Evolutionary conservation across 2,113 vertebrate genomes (phyloP), one percentile per base, ranked within the genome.

Genomic region (Nothocercus nigrocapillus): DNA sequence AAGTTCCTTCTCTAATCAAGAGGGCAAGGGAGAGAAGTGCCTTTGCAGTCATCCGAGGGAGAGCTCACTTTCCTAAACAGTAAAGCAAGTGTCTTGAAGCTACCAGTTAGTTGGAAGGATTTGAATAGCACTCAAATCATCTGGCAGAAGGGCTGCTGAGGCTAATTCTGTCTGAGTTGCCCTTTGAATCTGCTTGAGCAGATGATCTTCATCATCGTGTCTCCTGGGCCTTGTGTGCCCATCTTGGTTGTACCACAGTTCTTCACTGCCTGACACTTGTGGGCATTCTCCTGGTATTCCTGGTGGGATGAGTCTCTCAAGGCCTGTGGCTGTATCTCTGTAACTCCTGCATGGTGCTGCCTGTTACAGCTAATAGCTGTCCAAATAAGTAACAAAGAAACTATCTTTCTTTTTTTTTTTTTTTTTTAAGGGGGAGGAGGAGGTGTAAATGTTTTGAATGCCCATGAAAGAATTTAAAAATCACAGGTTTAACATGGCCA

Each of bases 401-500:
- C 14, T 42, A 28, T 80, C 69, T 45, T 82, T 68, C 73, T 54
- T 18, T 36, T 36, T 36, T 36, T 36, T 36, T 36, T 36, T 36
- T 36, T 36, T 36, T 36, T 36, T 36, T 36, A 8, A 16, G 17
- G 21, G 11, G 18, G 59, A 84, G 49, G 32, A 88, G 82, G 58
- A 56, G 27, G 28, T 56, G 74, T 8, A 34, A 79, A 9, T 56
- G 9, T 67, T 95, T 87, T 38, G 13, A 83, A 34, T 8, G 56
- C 14, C 45, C 36, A 11, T 38, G 16, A 77, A 89, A 80, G 74
- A 30, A 56, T 17, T 91, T 88, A 38, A 77, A 89, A 91, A 38
- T 44, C 36, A 36, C 4, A 58, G 62, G 40, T 92, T 86, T 70
- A 82, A 76, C 42, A 63, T 28, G 30, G 17, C 13, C 15, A 81